Base-by-base conservation (phyloP, 2,797 vertebrate genomes). In the Apodemus agrarius region DNA sequence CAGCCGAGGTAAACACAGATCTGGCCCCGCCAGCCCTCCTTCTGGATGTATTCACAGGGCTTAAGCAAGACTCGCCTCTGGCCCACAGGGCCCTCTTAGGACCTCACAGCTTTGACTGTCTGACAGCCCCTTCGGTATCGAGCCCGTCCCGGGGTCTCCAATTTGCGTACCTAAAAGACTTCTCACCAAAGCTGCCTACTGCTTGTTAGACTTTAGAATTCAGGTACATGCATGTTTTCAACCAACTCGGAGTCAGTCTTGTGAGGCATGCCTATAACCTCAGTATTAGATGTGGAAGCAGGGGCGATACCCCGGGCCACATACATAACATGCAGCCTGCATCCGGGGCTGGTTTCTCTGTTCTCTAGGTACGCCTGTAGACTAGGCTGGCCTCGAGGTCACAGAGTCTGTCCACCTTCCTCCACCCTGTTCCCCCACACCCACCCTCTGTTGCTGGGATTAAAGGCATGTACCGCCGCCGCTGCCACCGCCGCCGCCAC, bases 371-470 rank as follows among this genome's bases (percentile, higher is more conserved):
- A 29, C 29, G 31, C 16, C 31, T 67, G 65, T 34, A 67, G 65
- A 67, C 14, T 67, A 34, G 31, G 31, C 31, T 67, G 65, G 65
- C 65, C 31, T 67, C 6, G 14, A 34, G 16, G 31, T 67, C 31
- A 34, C 29, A 67, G 65, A 67, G 14, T 67, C 63, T 4, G 16
- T 67, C 65, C 5, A 16, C 65, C 13, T 65, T 29, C 63, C 29
- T 31, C 12, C 63, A 14, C 29, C 29, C 63, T 24, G 2, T 54
- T 3, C 61, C 2, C 61, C 61, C 29, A 10, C 11, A 1, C 63
- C 61, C 3, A 3, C 3, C 11, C 26, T 3, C 61, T 7, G 7
- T 7, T n/a, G n/a, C n/a, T n/a, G n/a, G n/a, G n/a, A n/a, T n/a
- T n/a, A n/a, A n/a, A n/a, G n/a, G n/a, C n/a, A n/a, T n/a, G n/a